Base-by-base conservation (phyloP, 1,140 invertebrate genomes). In the Reticulitermes speratus region DNA sequence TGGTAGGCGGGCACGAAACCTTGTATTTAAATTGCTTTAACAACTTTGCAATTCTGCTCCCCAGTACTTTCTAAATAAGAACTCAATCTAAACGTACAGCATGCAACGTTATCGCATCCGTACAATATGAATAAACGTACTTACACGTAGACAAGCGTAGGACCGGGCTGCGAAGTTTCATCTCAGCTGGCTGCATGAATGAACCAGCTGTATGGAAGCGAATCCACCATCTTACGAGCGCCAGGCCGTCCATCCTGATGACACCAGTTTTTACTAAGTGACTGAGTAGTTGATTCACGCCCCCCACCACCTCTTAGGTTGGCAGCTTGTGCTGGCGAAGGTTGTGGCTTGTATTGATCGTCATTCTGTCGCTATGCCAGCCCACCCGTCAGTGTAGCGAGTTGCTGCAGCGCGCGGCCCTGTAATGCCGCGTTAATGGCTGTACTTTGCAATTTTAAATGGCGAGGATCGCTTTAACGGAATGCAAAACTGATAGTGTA, bases 161-260 rank as follows among this genome's bases (percentile, higher is more conserved):
- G 25, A 30, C 25, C 65, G n/a, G 0, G 25, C 5, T 75, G 65
- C 2, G 65, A 75, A 14, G 65, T 30, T 75, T 30, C 65, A 75
- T n/a, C 65, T 75, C 65, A 75, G 25, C n/a, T 75, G 65, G n/a
- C 65, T 30, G 65, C 65, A 75, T 30, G 65, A 75, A 75, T 75
- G 65, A 25, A 75, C 2, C 65, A 75, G 52, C 52, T 55, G 52
- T 55, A 55, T 5, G 16, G 52, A 38, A 55, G 14, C 19, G 25
- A 25, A 75, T 11, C 65, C 65, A 75, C 65, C 65, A 75, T 75
- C 2, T 30, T 25, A n/a, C 65, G n/a, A 30, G 2, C 65, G 1
- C 5, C 25, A 75, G 65, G 25, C 65, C n/a, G 65, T 75, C 65
- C 8, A 75, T 9, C 65, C 8, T 75, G 65, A 75, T 16, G n/a